Conservation (phyloP, 2,888 invertebrate species). For the Azorinus chamasolen region DNA sequence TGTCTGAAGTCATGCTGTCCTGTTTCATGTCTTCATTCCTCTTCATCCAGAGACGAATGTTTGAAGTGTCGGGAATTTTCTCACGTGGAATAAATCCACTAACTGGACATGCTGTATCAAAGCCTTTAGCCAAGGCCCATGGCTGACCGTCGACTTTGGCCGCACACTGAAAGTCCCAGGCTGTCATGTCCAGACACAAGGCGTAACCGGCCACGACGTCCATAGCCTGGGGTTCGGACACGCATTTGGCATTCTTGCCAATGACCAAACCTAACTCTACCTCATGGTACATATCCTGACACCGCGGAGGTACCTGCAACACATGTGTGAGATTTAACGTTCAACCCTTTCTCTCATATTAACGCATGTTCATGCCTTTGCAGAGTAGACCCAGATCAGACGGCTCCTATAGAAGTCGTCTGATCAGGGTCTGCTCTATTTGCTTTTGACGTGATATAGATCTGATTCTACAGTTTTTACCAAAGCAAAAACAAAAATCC, state of each 20-base stretch:
- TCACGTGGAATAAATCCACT: conserved; percentile 89
- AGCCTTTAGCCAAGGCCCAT: conserved; percentile 92
- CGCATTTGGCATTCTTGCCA: conserved; percentile 88
- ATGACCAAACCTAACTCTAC: conserved; percentile 92
- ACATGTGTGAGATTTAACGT: too few species aligned
- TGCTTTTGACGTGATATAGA: too few species aligned
- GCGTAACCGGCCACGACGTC: conserved; percentile 90
- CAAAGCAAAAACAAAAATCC: too few species aligned
- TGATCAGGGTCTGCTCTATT: too few species aligned
- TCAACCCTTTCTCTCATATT: too few species aligned
- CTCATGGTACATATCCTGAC: conserved; percentile 90
- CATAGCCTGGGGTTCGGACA: conserved; percentile 88
- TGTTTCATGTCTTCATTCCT: conserved; percentile 89
- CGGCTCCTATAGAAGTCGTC: too few species aligned
- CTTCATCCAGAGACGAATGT: conserved; percentile 79
- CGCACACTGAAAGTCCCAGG: conserved; percentile 84
- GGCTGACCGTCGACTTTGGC: conserved; percentile 89
- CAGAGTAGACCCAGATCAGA: too few species aligned
- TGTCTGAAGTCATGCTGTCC: conserved; percentile 89
- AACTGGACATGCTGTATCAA: conserved; percentile 93
- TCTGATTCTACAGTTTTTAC: too few species aligned
- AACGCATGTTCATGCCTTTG: too few species aligned
- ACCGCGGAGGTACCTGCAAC: conserved; percentile 90
- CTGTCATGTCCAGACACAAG: conserved; percentile 92
- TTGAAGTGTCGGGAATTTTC: conserved; percentile 72